Evolutionary conservation across 2,113 vertebrate species (phyloP).

Genomic region (Orthonyx spaldingii): DNA sequence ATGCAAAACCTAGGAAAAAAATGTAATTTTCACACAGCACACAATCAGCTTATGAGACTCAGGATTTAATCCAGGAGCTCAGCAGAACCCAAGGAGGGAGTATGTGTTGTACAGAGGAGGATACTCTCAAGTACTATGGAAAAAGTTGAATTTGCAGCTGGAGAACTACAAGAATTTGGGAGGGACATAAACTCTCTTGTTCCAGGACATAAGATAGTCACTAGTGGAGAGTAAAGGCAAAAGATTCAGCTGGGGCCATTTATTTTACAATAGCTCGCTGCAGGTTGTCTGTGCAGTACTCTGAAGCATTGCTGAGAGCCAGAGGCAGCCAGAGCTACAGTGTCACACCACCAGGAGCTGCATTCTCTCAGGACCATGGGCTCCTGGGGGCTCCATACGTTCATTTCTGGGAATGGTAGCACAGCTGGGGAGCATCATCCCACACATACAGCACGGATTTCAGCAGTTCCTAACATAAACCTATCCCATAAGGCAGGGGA

Average conservation of each 20-base stretch:
- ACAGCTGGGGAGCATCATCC: neutral
- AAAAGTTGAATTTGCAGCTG: neutral
- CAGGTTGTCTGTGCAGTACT: neutral
- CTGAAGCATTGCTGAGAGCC: neutral
- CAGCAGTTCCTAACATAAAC: neutral
- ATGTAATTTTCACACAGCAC: neutral
- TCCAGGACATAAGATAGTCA: neutral
- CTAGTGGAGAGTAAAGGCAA: neutral
- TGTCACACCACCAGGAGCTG: neutral
- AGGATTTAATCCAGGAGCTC: neutral
- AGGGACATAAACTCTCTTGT: neutral
- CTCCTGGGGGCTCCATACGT: neutral
- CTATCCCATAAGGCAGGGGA: neutral
- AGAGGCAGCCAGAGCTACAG: neutral
- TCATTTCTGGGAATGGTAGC: neutral
- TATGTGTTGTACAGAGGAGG: fast-evolving
- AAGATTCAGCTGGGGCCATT: neutral
- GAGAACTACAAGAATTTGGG: neutral
- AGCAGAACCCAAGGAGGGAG: neutral
- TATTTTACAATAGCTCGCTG: neutral
- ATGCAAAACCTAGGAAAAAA: neutral
- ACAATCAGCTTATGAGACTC: neutral
- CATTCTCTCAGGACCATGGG: neutral
- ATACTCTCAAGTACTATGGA: no score
- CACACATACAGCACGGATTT: neutral